phyloP scores from a whole-genome alignment of 2,113 vertebrate species.

The Phaetusa simplex region DNA sequence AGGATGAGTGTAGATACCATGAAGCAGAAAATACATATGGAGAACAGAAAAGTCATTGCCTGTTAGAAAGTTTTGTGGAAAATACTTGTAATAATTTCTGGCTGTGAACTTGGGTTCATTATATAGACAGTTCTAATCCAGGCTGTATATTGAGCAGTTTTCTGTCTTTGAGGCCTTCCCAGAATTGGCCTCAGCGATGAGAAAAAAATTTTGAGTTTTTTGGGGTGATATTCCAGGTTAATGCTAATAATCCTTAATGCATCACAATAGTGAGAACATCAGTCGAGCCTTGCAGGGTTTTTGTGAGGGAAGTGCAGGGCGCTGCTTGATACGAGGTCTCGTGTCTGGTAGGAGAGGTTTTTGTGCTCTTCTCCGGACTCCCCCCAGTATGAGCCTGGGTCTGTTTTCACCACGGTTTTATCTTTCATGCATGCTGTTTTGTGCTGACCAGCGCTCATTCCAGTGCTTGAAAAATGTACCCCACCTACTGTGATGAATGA shows the following conservation, averaged over 20 bases:
- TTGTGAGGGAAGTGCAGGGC: not conserved
- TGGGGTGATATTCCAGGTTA: not conserved
- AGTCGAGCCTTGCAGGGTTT: not conserved
- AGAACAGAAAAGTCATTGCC: not conserved
- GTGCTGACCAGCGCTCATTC: not conserved
- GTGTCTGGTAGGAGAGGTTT: not conserved
- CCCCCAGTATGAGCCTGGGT: not conserved
- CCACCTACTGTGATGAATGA: slow-evolving; percentile 28
- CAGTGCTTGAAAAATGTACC: slow-evolving; percentile 11
- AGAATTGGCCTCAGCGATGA: not conserved
- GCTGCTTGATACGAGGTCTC: not conserved
- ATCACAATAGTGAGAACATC: not conserved
- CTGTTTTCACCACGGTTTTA: not conserved
- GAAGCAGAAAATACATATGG: not conserved
- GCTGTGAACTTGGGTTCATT: not conserved
- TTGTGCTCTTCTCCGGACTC: not conserved
- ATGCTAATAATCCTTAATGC: not conserved
- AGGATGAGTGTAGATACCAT: not conserved
- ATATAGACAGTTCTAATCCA: not conserved
- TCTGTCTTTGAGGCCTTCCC: not conserved
- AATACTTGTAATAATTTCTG: not conserved
- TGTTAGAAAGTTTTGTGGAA: not conserved
- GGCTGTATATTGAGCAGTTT: not conserved
- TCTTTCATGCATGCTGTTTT: not conserved
- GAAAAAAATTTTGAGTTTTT: not conserved